Evolutionary conservation across 1,140 invertebrate genomes (phyloP).

Genomic region (Bombus balteatus): DNA sequence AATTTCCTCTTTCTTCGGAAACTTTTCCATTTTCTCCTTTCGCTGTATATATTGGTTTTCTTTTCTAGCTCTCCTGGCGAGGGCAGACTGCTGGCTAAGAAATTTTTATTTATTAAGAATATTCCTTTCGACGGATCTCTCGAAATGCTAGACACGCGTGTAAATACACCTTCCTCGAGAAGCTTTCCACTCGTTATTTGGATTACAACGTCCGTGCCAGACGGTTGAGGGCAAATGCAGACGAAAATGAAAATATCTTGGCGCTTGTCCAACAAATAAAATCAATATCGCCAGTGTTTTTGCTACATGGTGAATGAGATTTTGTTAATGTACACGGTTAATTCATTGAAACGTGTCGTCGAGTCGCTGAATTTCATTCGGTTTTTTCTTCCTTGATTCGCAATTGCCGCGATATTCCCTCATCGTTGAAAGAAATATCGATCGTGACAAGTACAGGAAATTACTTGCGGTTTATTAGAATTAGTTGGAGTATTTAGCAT

Average conservation of each 20-base stretch:
- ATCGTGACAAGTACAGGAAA: not conserved
- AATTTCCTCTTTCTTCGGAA: slow-evolving; percentile 31
- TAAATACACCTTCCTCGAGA: no score
- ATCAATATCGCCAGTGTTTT: not conserved
- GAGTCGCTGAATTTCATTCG: not conserved
- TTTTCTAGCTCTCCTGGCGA: not conserved
- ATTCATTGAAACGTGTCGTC: not conserved
- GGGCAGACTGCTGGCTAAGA: not conserved
- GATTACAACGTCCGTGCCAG: not conserved
- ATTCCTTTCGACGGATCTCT: slow-evolving; percentile 22
- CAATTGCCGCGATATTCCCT: not conserved
- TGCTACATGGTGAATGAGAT: not conserved
- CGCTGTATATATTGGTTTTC: slow-evolving; percentile 45
- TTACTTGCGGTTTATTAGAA: no score
- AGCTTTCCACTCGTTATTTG: not conserved
- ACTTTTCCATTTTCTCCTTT: slow-evolving; percentile 49
- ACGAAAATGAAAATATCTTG: slow-evolving; percentile 29
- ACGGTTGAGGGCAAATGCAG: not conserved
- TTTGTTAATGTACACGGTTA: not conserved
- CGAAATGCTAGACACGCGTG: not conserved
- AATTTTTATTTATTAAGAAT: slow-evolving; percentile 34
- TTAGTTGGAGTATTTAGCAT: no score
- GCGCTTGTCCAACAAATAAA: not conserved
- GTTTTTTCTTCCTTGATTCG: not conserved
- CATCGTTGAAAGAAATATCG: not conserved